Evolutionary conservation across 1,140 invertebrate species (phyloP).

Genomic region (Sycophaga agraensis): DNA sequence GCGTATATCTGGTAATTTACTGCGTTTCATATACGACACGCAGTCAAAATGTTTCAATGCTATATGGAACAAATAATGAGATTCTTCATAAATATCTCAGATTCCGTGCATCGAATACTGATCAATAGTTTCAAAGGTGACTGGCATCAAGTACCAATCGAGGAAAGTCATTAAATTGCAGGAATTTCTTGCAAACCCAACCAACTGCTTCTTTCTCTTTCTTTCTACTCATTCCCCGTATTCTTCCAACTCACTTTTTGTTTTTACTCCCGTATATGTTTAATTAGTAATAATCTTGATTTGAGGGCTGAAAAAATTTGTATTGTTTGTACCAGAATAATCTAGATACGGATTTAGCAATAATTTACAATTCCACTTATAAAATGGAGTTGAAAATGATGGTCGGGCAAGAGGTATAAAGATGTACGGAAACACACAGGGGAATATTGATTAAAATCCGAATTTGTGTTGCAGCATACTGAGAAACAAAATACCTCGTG

Average conservation of each 20-base stretch:
- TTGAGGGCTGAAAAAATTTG: too few species aligned
- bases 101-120: constrained; percentile 9
- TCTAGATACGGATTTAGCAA: too few species aligned
- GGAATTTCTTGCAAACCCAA: constrained; percentile 18
- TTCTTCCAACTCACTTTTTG: background rate
- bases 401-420: constrained; percentile 1
- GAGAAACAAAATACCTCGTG: too few species aligned
- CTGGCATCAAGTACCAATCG: constrained; percentile 21
- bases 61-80: constrained; percentile 1
- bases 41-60: too few species aligned
- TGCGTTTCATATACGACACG: too few species aligned
- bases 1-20: too few species aligned
- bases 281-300: background rate
- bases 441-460: too few species aligned
- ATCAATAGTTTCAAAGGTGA: constrained; percentile 15
- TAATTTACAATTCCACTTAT: too few species aligned
- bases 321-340: too few species aligned
- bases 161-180: constrained; percentile 25
- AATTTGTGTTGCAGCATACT: too few species aligned
- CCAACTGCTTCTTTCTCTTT: constrained; percentile 10
- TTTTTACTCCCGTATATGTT: background rate
- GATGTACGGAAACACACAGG: too few species aligned
- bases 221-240: constrained; percentile 6
- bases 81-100: constrained; percentile 14
- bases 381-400: too few species aligned